Conservation (phyloP, 2,888 invertebrate species). For the Epirrhoe alternata region DNA sequence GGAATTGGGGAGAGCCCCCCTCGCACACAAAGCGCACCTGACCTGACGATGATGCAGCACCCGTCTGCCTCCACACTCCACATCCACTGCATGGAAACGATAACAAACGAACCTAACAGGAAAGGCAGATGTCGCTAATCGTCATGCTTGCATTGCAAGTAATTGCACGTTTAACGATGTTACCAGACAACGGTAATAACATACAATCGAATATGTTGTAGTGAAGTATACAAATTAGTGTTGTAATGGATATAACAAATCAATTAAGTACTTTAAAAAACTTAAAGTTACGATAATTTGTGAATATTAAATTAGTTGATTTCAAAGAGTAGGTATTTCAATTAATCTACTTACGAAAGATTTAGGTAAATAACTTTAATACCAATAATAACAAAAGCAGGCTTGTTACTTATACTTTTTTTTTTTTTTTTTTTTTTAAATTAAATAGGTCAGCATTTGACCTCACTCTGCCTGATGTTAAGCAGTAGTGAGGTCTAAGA, state of each 20-base stretch:
- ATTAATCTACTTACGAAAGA: too few relatives aligned
- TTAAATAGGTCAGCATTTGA: too few relatives aligned
- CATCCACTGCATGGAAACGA: slow-evolving; percentile 46
- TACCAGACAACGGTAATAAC: slow-evolving; percentile 11
- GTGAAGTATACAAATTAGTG: background rate
- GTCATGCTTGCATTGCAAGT: slow-evolving; percentile 40
- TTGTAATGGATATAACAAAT: background rate
- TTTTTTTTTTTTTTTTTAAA: too few relatives aligned
- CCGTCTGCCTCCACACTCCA: slow-evolving; percentile 54
- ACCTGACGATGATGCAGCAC: slow-evolving; percentile 59
- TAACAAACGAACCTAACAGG: slow-evolving; percentile 57
- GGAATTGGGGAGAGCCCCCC: slow-evolving; percentile 60
- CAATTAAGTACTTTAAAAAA: too few relatives aligned
- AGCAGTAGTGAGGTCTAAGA: too few relatives aligned
- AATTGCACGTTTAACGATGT: slow-evolving; percentile 26
- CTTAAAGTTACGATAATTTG: too few relatives aligned
- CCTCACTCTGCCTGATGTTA: too few relatives aligned
- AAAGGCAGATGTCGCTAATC: slow-evolving; percentile 75
- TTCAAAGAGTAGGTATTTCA: too few relatives aligned
- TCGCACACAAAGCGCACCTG: slow-evolving; percentile 72
- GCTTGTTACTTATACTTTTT: too few relatives aligned
- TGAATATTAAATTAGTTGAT: too few relatives aligned
- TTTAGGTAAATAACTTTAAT: too few relatives aligned
- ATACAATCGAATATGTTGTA: slow-evolving; percentile 3
- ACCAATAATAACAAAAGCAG: too few relatives aligned